Evolutionary conservation across 2,113 vertebrate species (phyloP).

Genomic region (Actenoides hombroni): DNA sequence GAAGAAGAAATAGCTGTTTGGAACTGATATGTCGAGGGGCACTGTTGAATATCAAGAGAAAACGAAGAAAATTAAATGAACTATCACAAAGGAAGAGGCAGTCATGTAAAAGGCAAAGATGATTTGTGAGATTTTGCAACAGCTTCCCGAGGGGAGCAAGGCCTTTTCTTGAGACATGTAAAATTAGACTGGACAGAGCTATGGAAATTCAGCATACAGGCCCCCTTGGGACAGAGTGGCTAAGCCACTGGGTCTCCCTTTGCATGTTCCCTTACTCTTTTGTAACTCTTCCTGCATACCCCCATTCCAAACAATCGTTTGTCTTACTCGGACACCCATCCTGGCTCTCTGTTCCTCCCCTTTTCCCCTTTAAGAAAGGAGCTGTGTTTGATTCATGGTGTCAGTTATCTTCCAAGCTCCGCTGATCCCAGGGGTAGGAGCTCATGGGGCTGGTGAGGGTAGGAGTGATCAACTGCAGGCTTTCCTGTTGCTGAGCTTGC

Average conservation of each 20-base stretch:
- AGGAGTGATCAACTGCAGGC: slow-evolving; percentile 73
- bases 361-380: slow-evolving; percentile 38
- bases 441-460: slow-evolving; percentile 42
- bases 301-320: slow-evolving; percentile 23
- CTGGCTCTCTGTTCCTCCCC: neutral
- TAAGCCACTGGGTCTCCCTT: slow-evolving; percentile 34
- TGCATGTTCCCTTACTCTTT: slow-evolving; percentile 31
- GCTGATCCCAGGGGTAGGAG: slow-evolving; percentile 60
- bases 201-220: neutral
- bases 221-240: neutral
- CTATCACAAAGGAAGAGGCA: slow-evolving; percentile 29
- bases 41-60: slow-evolving; percentile 34
- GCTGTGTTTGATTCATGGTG: slow-evolving; percentile 54
- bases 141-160: neutral
- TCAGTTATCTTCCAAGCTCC: slow-evolving; percentile 62
- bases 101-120: slow-evolving; percentile 26
- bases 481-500: slow-evolving; percentile 79
- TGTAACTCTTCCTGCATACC: slow-evolving; percentile 37
- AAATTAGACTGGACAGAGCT: slow-evolving; percentile 48
- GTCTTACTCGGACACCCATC: neutral
- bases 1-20: slow-evolving; percentile 3
- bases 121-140: slow-evolving; percentile 50
- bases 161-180: slow-evolving; percentile 54
- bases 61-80: slow-evolving; percentile 20
- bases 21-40: neutral